phyloP scores from a whole-genome alignment of 2,113 vertebrate species.

The Nesoenas mayeri region DNA sequence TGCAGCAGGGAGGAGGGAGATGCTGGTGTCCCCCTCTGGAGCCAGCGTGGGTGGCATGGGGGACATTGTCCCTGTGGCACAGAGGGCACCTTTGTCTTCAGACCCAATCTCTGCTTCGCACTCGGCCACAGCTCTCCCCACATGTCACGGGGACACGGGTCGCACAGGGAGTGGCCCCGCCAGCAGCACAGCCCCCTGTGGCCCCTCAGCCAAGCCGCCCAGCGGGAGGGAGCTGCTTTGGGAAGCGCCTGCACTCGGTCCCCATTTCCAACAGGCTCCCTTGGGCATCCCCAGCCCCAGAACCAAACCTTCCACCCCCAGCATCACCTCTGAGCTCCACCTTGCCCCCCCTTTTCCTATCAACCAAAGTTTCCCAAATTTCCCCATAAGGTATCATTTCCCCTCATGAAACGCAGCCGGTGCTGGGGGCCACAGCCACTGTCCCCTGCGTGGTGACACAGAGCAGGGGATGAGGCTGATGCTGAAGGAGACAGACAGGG shows the following conservation, averaged over 20 bases:
- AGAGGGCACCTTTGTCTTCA: neutral
- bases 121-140: neutral
- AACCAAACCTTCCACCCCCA: neutral
- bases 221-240: neutral
- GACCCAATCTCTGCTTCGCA: neutral
- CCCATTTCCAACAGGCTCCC: neutral
- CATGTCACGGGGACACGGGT: neutral
- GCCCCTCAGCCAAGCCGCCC: neutral
- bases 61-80: neutral
- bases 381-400: neutral
- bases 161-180: neutral
- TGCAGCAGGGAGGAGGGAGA: neutral
- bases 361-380: neutral
- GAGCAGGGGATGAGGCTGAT: neutral
- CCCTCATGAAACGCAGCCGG: rapidly evolving
- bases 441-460: neutral
- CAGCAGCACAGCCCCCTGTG: neutral
- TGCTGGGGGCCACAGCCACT: neutral
- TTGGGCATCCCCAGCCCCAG: neutral
- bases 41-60: neutral
- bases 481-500: neutral
- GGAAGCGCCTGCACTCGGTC: neutral
- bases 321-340: neutral
- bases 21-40: neutral
- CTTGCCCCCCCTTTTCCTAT: neutral